These are phyloP conservation scores for Ceratosolen solmsi DNA, from an alignment of 1,140 invertebrate genomes.

Conservation along the genomic window DNA sequence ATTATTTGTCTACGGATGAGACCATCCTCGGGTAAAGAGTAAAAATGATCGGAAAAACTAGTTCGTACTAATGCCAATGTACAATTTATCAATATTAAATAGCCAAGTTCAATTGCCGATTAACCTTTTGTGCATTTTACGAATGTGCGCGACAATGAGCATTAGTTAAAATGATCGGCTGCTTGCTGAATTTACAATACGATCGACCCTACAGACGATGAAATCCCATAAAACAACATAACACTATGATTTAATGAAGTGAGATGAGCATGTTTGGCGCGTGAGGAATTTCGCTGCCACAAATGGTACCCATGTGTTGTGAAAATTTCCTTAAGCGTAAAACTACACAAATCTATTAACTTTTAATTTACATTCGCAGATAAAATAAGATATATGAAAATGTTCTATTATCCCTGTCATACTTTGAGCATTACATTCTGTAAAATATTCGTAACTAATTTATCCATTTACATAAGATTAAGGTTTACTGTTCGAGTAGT, in stretches of 20 bases:
- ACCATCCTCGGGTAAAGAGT: too few species aligned
- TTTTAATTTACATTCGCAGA: too few species aligned
- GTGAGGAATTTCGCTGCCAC: neutral
- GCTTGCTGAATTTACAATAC: slow-evolving; percentile 52
- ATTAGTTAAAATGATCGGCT: slow-evolving; percentile 58
- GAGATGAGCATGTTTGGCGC: neutral
- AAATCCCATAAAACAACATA: neutral
- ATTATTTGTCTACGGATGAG: too few species aligned
- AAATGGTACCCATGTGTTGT: neutral
- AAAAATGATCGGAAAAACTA: too few species aligned
- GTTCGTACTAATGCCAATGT: neutral
- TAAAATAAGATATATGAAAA: too few species aligned
- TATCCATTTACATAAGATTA: too few species aligned
- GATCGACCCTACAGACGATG: neutral
- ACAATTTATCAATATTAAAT: slow-evolving; percentile 53
- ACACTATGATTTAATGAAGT: neutral
- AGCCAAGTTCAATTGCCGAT: slow-evolving; percentile 62
- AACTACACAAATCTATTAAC: too few species aligned
- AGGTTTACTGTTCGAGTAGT: too few species aligned
- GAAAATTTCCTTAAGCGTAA: neutral
- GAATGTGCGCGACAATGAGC: slow-evolving; percentile 54
- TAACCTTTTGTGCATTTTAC: slow-evolving; percentile 57
- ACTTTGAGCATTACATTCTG: too few species aligned
- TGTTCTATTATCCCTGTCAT: too few species aligned
- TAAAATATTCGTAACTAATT: too few species aligned